Conservation (phyloP, 2,113 vertebrate genomes). For the Nothoprocta perdicaria region DNA sequence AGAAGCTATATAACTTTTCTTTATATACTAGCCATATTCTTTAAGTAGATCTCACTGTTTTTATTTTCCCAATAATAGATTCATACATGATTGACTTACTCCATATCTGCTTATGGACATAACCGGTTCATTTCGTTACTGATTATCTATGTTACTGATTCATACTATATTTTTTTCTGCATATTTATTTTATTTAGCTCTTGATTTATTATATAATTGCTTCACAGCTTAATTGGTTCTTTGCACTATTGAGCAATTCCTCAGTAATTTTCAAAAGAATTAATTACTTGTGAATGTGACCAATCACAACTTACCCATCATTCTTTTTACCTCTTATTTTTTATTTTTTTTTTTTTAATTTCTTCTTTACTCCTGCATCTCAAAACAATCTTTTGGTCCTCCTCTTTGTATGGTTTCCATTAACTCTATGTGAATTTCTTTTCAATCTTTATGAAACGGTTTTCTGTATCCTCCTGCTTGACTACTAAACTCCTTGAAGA, state of each 20-base stretch:
- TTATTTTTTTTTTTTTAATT: neutral
- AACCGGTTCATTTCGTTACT: neutral
- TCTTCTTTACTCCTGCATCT: neutral
- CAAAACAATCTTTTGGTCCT: neutral
- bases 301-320: neutral
- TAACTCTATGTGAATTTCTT: neutral
- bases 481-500: neutral
- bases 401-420: neutral
- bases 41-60: slow-evolving; percentile 16
- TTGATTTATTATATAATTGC: slow-evolving; percentile 35
- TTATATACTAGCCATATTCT: neutral
- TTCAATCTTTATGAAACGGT: neutral
- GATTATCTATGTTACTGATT: slow-evolving; percentile 16
- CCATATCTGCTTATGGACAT: neutral
- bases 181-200: slow-evolving; percentile 9
- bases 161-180: slow-evolving; percentile 26
- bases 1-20: neutral
- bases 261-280: slow-evolving; percentile 7
- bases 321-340: neutral
- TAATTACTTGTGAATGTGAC: slow-evolving; percentile 1
- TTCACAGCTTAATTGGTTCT: slow-evolving; percentile 25
- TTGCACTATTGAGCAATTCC: neutral
- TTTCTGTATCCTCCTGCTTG: neutral
- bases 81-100: neutral
- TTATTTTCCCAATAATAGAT: slow-evolving; percentile 1